phyloP scores from a whole-genome alignment of 1,140 invertebrate genomes.

The Carposina sasakii region DNA sequence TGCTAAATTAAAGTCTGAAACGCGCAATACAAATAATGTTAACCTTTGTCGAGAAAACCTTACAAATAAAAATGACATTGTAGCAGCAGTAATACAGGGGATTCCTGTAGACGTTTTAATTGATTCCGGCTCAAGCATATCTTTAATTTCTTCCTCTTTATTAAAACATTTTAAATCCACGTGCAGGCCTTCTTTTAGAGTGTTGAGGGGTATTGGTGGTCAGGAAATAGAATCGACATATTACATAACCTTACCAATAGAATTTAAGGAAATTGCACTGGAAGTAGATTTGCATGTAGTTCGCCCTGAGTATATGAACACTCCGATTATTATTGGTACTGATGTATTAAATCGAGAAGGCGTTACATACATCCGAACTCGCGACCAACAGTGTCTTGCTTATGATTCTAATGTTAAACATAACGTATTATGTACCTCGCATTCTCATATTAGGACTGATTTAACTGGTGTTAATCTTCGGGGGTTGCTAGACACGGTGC shows the following conservation, averaged over 20 bases:
- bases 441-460: no score
- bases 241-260: constrained; percentile 1
- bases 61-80: neutral
- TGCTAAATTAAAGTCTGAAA: constrained; percentile 11
- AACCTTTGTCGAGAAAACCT: constrained; percentile 13
- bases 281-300: constrained; percentile 1
- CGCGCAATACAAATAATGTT: constrained; percentile 8
- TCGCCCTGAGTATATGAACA: neutral
- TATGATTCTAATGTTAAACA: neutral
- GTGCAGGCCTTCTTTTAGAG: constrained; percentile 3
- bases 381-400: neutral
- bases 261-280: neutral
- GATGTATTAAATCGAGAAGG: neutral
- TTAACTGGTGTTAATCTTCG: neutral
- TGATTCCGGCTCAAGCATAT: constrained; percentile 4
- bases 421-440: no score
- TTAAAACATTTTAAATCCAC: neutral
- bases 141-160: neutral
- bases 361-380: neutral
- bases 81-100: neutral
- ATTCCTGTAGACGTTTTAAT: constrained; percentile 4
- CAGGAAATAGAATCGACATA: neutral
- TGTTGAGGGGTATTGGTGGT: constrained; percentile 1
- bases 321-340: constrained; percentile 1
- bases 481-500: neutral